Evolutionary conservation across 1,140 invertebrate species (phyloP).

Genomic region (Megalonaias nervosa): DNA sequence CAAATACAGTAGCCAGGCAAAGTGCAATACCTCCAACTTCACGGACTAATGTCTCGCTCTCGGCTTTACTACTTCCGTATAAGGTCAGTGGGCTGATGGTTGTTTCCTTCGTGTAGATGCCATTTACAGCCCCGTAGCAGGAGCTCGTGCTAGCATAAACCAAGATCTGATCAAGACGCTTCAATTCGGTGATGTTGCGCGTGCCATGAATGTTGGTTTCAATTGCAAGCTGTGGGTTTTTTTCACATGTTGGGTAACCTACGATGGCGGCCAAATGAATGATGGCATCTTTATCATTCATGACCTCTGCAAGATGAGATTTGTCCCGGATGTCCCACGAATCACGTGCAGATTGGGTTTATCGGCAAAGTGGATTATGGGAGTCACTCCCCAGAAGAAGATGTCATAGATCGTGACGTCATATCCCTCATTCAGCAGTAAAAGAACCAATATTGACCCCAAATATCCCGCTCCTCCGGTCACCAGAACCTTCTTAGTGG

Average conservation of each 20-base stretch:
- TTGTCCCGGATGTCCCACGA: slow-evolving; percentile 52
- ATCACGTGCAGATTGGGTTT: slow-evolving; percentile 51
- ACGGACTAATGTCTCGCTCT: slow-evolving; percentile 51
- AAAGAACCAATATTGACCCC: slow-evolving; percentile 55
- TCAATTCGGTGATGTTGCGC: slow-evolving; percentile 46
- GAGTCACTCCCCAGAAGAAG: slow-evolving; percentile 55
- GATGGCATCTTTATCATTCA: slow-evolving; percentile 48
- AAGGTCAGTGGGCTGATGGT: slow-evolving; percentile 53
- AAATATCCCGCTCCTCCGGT: slow-evolving; percentile 62
- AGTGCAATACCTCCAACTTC: slow-evolving; percentile 49
- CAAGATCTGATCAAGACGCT: slow-evolving; percentile 46
- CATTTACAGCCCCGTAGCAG: slow-evolving; percentile 59
- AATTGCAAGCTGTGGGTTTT: slow-evolving; percentile 46
- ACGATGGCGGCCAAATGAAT: slow-evolving; percentile 62
- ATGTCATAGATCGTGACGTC: slow-evolving; percentile 59
- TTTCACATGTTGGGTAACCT: slow-evolving; percentile 63
- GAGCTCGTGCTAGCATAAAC: slow-evolving; percentile 63
- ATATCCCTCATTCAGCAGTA: slow-evolving; percentile 53
- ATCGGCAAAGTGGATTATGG: slow-evolving; percentile 42
- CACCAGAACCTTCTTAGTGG: slow-evolving; percentile 40
- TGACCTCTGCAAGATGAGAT: slow-evolving; percentile 35
- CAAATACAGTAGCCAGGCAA: slow-evolving; percentile 61
- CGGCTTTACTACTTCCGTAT: slow-evolving; percentile 58
- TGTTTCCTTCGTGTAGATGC: slow-evolving; percentile 57
- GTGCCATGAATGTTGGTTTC: slow-evolving; percentile 56